These are phyloP conservation scores for Apomyelois bistriatella DNA, from an alignment of 2,888 invertebrate species.

Conservation along the genomic window DNA sequence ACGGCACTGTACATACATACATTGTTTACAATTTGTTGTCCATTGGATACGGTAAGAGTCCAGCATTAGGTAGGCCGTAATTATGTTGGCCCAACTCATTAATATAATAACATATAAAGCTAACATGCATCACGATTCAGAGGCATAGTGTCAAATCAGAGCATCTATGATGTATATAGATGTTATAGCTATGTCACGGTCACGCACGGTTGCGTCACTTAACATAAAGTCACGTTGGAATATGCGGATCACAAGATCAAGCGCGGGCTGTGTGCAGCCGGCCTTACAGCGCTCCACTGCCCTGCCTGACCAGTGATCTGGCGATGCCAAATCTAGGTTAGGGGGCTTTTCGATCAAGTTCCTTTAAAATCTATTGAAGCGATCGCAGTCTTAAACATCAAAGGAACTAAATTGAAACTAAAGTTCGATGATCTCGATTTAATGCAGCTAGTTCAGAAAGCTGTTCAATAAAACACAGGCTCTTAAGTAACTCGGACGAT, in stretches of 20 bases:
- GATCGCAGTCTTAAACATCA: slow-evolving; percentile 1
- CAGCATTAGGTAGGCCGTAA: too few relatives aligned
- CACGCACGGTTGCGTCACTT: slow-evolving; percentile 64
- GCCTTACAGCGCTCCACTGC: slow-evolving; percentile 38
- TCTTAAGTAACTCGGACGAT: too few relatives aligned
- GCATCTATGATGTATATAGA: slow-evolving; percentile 42
- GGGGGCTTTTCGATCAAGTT: slow-evolving; percentile 28
- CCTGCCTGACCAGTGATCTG: slow-evolving; percentile 49
- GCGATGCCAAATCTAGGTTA: slow-evolving; percentile 40
- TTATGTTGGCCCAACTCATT: too few relatives aligned
- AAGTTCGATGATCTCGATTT: background rate
- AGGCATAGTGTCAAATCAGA: slow-evolving; percentile 26
- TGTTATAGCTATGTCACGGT: slow-evolving; percentile 58
- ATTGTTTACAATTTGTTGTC: too few relatives aligned
- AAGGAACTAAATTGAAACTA: slow-evolving; percentile 1
- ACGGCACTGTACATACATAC: too few relatives aligned
- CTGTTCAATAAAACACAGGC: background rate
- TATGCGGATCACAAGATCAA: slow-evolving; percentile 3
- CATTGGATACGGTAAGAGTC: too few relatives aligned
- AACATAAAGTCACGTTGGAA: slow-evolving; percentile 15
- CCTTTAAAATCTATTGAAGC: slow-evolving; percentile 13
- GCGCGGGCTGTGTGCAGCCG: slow-evolving; percentile 30
- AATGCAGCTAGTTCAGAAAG: background rate
- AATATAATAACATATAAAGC: too few relatives aligned
- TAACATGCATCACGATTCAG: slow-evolving; percentile 1